A percentile compares a stretch with the other conserved stretches of the same genome.
Conservation (phyloP, 2,797 vertebrate species). For the Scarus forsteni region DNA sequence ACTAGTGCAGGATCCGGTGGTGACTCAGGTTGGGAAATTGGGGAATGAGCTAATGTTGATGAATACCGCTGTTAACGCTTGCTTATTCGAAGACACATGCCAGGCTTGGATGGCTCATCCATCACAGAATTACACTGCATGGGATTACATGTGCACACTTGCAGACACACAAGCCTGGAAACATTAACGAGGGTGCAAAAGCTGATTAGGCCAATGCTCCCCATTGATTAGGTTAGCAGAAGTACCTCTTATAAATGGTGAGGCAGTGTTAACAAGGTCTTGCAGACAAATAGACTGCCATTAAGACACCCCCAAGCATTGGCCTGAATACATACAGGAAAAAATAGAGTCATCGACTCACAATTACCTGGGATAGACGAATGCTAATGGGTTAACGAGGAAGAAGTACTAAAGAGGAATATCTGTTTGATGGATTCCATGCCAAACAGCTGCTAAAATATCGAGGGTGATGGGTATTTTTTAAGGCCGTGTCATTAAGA, state of each 20-base stretch:
- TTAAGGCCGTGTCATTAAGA: conserved; percentile 71
- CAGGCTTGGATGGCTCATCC: conserved; percentile 52
- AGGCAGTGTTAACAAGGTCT: conserved; percentile 70
- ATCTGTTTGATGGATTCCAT: conserved; percentile 62
- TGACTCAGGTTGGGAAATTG: conserved; percentile 30
- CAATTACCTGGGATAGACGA: conserved; percentile 66
- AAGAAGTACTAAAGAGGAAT: conserved; percentile 23
- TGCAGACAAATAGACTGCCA: conserved; percentile 73
- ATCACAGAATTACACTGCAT: conserved; percentile 64
- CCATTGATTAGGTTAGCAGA: conserved; percentile 77
- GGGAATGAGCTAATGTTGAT: conserved; percentile 64
- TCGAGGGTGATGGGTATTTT: conserved; percentile 57
- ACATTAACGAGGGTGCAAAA: conserved; percentile 70
- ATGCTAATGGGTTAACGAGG: conserved; percentile 67
- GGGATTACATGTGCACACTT: conserved; percentile 20
- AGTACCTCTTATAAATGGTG: conserved; percentile 73
- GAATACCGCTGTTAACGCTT: conserved; percentile 60
- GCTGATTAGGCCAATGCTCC: conserved; percentile 75
- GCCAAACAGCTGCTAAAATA: conserved; percentile 60
- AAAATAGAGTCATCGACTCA: conserved; percentile 64
- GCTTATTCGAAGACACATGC: conserved; percentile 63
- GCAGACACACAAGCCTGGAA: conserved; percentile 44
- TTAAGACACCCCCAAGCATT: conserved; percentile 59
- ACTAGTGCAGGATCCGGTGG: background rate
- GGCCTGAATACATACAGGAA: conserved; percentile 66